A percentile compares a stretch with the other conserved stretches of the same genome.
phyloP scores from a whole-genome alignment of 2,797 vertebrate genomes.

The Pelochelys cantorii region DNA sequence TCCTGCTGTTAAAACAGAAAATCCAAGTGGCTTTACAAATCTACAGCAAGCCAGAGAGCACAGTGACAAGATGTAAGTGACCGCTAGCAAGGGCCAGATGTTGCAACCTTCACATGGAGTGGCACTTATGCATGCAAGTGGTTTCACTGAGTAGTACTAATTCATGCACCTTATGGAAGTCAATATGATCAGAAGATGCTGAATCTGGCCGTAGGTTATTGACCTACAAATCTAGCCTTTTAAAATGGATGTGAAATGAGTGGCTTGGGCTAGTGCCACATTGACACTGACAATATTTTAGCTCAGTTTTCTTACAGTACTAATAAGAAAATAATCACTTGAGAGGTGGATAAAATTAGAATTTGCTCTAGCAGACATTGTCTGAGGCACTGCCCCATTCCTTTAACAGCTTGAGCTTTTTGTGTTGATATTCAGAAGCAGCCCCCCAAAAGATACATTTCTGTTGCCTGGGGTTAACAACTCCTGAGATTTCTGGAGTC shows the following conservation, averaged over 20 bases:
- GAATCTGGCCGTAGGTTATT: constrained; percentile 41
- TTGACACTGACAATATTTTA: background rate
- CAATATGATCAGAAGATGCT: constrained; percentile 15
- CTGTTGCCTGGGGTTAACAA: constrained; percentile 69
- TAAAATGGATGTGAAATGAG: constrained; percentile 22
- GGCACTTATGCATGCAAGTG: background rate
- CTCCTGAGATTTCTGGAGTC: constrained; percentile 76
- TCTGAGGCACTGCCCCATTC: constrained; percentile 14
- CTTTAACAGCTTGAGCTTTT: constrained; percentile 31
- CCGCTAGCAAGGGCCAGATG: background rate
- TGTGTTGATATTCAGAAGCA: constrained; percentile 20
- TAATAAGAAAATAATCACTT: background rate
- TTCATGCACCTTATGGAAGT: background rate
- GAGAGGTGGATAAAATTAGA: background rate
- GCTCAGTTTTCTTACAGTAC: constrained; percentile 14
- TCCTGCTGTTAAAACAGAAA: background rate
- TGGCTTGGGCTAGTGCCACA: background rate
- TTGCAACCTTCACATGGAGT: background rate
- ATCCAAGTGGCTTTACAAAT: background rate
- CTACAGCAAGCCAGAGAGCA: background rate
- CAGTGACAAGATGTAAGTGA: background rate
- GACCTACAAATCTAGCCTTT: constrained; percentile 11
- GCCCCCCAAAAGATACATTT: constrained; percentile 46
- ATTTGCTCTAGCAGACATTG: background rate
- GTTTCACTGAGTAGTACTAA: background rate